Conservation (phyloP, 2,797 vertebrate species). For the Microctenopoma steveboyesi region DNA sequence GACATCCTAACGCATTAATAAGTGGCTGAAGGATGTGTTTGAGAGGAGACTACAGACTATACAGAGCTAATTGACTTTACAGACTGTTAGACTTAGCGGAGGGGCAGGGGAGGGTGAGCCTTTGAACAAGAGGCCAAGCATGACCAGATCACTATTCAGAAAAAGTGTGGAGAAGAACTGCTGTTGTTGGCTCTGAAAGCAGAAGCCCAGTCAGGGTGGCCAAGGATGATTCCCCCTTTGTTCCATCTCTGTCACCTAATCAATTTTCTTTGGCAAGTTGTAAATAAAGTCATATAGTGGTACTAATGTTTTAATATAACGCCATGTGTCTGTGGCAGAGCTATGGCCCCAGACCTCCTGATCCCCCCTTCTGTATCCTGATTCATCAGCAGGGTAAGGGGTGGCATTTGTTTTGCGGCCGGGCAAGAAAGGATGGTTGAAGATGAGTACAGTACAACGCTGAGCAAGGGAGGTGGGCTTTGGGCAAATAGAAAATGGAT, state of each 20-base stretch:
- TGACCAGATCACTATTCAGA: constrained; percentile 54
- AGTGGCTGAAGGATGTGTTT: background rate
- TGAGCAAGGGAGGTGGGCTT: constrained; percentile 32
- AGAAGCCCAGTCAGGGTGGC: constrained; percentile 66
- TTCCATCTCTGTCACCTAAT: constrained; percentile 79
- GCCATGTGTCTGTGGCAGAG: constrained; percentile 80
- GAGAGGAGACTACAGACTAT: constrained; percentile 2
- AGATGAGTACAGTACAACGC: constrained; percentile 62
- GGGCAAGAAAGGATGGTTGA: constrained; percentile 47
- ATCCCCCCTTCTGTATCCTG: constrained; percentile 66
- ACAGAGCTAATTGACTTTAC: background rate
- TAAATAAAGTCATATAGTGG: constrained; percentile 87
- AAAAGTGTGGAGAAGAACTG: constrained; percentile 64
- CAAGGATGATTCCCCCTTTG: constrained; percentile 77
- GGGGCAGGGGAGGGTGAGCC: constrained; percentile 38
- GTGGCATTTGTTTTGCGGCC: constrained; percentile 64
- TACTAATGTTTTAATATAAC: constrained; percentile 86
- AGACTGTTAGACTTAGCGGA: constrained; percentile 17
- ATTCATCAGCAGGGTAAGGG: constrained; percentile 67
- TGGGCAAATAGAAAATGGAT: constrained; percentile 29
- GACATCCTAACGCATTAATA: constrained; percentile 1
- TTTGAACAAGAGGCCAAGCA: constrained; percentile 57
- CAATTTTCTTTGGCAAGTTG: constrained; percentile 81
- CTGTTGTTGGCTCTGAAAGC: constrained; percentile 69
- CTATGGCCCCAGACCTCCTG: constrained; percentile 61